Conservation (phyloP, 2,888 invertebrate genomes). For the Criorhina ranunculi region DNA sequence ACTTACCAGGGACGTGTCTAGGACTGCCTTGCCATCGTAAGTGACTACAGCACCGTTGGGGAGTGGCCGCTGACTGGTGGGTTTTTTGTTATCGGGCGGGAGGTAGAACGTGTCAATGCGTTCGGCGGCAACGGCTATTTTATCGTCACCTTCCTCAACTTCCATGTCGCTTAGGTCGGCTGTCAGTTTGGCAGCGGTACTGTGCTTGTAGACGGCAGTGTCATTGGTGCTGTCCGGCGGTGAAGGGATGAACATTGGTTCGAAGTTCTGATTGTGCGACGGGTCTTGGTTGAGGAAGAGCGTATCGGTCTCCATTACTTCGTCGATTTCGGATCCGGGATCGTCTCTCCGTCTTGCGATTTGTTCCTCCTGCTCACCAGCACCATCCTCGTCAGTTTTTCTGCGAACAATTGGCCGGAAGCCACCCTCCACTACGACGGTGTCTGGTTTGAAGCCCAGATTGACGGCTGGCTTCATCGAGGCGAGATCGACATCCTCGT, state of each 20-base stretch:
- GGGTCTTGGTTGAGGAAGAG: slow-evolving; percentile 84
- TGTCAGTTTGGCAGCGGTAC: slow-evolving; percentile 81
- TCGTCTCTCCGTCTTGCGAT: slow-evolving; percentile 83
- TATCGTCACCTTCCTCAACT: slow-evolving; percentile 84
- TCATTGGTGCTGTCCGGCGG: slow-evolving; percentile 88
- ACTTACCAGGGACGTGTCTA: slow-evolving; percentile 87
- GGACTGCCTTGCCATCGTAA: slow-evolving; percentile 91
- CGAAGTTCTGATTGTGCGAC: slow-evolving; percentile 87
- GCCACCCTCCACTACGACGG: slow-evolving; percentile 93
- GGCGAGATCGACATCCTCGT: slow-evolving; percentile 79
- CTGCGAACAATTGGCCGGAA: slow-evolving; percentile 89
- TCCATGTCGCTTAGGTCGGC: slow-evolving; percentile 85
- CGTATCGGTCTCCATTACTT: slow-evolving; percentile 83
- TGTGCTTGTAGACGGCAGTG: slow-evolving; percentile 80
- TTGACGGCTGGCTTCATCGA: slow-evolving; percentile 87
- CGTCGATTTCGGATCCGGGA: slow-evolving; percentile 82
- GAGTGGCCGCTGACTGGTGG: slow-evolving; percentile 78
- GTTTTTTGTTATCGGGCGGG: slow-evolving; percentile 87
- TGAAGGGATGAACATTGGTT: slow-evolving; percentile 93
- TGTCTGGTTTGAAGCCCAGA: slow-evolving; percentile 92
- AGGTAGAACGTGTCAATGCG: slow-evolving; percentile 90
- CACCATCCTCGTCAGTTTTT: slow-evolving; percentile 84
- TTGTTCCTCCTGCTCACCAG: slow-evolving; percentile 84
- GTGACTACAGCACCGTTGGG: slow-evolving; percentile 88
- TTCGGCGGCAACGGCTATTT: slow-evolving; percentile 90